These are phyloP conservation scores for Pelobates cultripes DNA, from an alignment of 2,797 vertebrate species.

Conservation along the genomic window DNA sequence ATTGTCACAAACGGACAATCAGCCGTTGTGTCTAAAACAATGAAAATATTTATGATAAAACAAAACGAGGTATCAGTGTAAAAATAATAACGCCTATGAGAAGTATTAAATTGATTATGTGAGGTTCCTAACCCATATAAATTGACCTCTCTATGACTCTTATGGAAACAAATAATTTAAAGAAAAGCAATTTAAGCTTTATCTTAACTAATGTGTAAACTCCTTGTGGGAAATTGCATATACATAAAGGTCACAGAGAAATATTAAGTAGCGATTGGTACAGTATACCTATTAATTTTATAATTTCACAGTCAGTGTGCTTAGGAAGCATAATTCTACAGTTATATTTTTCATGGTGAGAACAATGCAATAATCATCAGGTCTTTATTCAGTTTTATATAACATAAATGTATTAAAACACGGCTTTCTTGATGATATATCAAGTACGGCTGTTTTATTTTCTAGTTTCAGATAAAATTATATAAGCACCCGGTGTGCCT, in stretches of 20 bases:
- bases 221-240: slow-evolving; percentile 45
- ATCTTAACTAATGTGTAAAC: slow-evolving; percentile 37
- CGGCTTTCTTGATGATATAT: slow-evolving; percentile 39
- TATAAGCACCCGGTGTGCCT: slow-evolving; percentile 80
- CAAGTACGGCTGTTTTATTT: slow-evolving; percentile 55
- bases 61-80: slow-evolving; percentile 25
- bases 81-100: slow-evolving; percentile 77
- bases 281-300: not conserved
- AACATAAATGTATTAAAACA: slow-evolving; percentile 23
- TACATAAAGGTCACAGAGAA: slow-evolving; percentile 47
- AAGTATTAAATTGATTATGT: slow-evolving; percentile 49
- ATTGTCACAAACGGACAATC: too few species aligned
- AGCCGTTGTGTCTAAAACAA: too few species aligned
- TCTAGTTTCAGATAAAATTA: slow-evolving; percentile 60
- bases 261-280: not conserved
- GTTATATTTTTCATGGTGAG: slow-evolving; percentile 66
- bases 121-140: not conserved
- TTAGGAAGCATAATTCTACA: slow-evolving; percentile 42
- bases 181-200: slow-evolving; percentile 48
- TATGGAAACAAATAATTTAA: slow-evolving; percentile 41
- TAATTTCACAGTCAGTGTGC: slow-evolving; percentile 6
- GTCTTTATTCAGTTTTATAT: slow-evolving; percentile 23
- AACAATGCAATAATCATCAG: slow-evolving; percentile 34
- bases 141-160: not conserved
- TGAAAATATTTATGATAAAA: slow-evolving; percentile 15